These are phyloP conservation scores for Ammodytes marinus DNA, from an alignment of 2,113 vertebrate genomes.

Conservation along the genomic window DNA sequence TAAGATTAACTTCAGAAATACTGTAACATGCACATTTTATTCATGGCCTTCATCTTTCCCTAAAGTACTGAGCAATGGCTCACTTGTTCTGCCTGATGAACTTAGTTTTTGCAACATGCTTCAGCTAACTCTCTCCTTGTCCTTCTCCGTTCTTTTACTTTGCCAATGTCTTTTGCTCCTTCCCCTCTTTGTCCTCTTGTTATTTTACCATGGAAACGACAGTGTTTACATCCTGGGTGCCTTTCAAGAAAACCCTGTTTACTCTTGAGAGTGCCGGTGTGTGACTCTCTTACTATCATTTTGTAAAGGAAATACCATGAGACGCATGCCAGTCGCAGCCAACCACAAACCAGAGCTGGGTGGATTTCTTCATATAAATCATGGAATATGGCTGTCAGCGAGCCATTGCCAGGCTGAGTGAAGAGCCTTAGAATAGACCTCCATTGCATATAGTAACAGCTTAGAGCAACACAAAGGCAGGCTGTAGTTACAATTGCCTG, in stretches of 20 bases:
- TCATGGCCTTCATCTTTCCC: neutral
- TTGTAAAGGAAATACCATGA: constrained; percentile 74
- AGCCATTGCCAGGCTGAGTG: constrained; percentile 63
- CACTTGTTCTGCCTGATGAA: neutral
- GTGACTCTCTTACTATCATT: constrained; percentile 73
- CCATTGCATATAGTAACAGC: constrained; percentile 69
- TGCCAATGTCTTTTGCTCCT: neutral
- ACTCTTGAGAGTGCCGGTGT: constrained; percentile 57
- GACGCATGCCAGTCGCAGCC: constrained; percentile 78
- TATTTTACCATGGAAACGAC: constrained; percentile 55
- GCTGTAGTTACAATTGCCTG: constrained; percentile 62
- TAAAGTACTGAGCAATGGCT: neutral
- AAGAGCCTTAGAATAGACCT: constrained; percentile 73
- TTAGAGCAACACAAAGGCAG: constrained; percentile 74
- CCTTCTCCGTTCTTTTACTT: constrained; percentile 31
- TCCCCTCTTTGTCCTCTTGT: constrained; percentile 33
- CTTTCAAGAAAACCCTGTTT: constrained; percentile 69
- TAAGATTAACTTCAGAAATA: neutral
- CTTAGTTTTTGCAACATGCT: neutral
- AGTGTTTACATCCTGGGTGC: constrained; percentile 65
- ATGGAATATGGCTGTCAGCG: constrained; percentile 76
- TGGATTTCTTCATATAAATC: constrained; percentile 80
- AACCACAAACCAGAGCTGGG: constrained; percentile 76
- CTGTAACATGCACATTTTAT: neutral
- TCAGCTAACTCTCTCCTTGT: constrained; percentile 6